Conservation (phyloP, 2,797 vertebrate species). For the Apogon hyalosoma region DNA sequence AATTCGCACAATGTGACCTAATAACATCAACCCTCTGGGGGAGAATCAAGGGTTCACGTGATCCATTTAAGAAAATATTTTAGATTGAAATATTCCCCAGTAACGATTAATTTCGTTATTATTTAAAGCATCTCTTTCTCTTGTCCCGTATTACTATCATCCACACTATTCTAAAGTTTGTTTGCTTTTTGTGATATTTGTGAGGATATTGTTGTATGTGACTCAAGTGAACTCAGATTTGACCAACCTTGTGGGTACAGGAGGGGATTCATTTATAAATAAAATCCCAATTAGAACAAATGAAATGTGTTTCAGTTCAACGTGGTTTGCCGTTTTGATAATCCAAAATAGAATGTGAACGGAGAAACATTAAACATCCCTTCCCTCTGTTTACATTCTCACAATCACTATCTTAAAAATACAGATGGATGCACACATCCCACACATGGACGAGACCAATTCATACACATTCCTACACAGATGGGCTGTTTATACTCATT, state of each 20-base stretch:
- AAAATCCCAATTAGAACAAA: slow-evolving; percentile 8
- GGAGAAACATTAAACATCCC: slow-evolving; percentile 23
- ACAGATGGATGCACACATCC: slow-evolving; percentile 36
- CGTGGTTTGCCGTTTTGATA: not conserved
- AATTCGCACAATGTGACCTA: slow-evolving; percentile 47
- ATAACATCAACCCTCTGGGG: slow-evolving; percentile 38
- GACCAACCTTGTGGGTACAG: not conserved
- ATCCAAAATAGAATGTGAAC: slow-evolving; percentile 20
- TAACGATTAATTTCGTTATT: slow-evolving; percentile 6
- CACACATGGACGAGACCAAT: slow-evolving; percentile 16
- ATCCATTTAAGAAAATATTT: slow-evolving; percentile 11
- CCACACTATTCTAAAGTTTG: not conserved
- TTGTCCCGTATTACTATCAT: not conserved
- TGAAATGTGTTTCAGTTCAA: not conserved
- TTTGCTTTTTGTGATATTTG: slow-evolving; percentile 10
- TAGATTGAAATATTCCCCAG: no score
- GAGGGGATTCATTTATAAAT: slow-evolving; percentile 8
- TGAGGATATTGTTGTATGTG: not conserved
- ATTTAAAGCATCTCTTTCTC: slow-evolving; percentile 11
- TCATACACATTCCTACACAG: slow-evolving; percentile 14
- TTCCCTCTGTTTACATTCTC: slow-evolving; percentile 61
- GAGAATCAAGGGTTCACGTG: slow-evolving; percentile 22
- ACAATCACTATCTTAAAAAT: slow-evolving; percentile 38
- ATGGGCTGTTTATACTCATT: not conserved
- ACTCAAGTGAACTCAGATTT: not conserved